Conservation (phyloP, 1,140 invertebrate genomes). For the Drosophila orena region DNA sequence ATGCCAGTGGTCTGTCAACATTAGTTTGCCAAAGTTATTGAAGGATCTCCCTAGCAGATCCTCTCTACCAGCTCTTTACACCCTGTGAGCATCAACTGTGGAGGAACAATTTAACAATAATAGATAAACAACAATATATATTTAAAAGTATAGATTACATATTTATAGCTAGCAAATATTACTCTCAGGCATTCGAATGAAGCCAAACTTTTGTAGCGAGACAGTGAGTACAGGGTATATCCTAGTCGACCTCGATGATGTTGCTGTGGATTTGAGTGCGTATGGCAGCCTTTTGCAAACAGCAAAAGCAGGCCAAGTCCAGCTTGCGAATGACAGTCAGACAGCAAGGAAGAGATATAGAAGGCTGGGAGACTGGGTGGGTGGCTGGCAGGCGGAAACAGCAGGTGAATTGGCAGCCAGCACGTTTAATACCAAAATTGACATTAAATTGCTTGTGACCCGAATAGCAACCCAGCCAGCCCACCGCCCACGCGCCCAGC, state of each 20-base stretch:
- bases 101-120: too few relatives aligned
- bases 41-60: constrained; percentile 8
- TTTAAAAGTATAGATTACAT: too few relatives aligned
- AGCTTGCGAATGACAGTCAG: constrained; percentile 50
- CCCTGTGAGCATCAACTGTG: background rate
- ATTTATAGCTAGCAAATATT: too few relatives aligned
- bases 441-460: constrained; percentile 84
- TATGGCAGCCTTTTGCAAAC: constrained; percentile 57
- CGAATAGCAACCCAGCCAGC: constrained; percentile 30
- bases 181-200: too few relatives aligned
- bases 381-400: constrained; percentile 14
- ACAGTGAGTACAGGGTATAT: background rate
- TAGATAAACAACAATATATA: too few relatives aligned
- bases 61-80: background rate
- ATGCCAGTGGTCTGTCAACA: constrained; percentile 66
- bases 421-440: constrained; percentile 83
- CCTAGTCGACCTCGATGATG: background rate
- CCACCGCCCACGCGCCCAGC: background rate
- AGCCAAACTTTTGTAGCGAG: too few relatives aligned
- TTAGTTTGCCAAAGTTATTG: constrained; percentile 64
- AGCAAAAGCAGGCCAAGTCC: constrained; percentile 29
- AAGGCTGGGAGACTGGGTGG: background rate
- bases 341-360: constrained; percentile 21
- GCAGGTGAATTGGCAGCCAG: constrained; percentile 75
- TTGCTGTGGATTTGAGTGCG: constrained; percentile 25